phyloP scores from a whole-genome alignment of 2,888 invertebrate genomes.

The Drosophila glabriapex region DNA sequence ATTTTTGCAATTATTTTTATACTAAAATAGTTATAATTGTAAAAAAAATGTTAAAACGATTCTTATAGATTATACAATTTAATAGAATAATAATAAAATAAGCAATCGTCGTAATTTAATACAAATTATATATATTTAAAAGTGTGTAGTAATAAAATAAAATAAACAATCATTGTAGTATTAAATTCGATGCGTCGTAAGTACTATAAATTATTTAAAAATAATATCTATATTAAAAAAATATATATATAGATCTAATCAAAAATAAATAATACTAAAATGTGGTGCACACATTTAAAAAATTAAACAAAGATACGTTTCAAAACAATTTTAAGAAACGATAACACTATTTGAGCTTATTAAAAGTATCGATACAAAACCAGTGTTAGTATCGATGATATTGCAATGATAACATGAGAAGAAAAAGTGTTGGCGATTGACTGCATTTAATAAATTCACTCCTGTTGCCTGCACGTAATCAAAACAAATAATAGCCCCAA shows the following conservation, averaged over 20 bases:
- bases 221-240: background rate
- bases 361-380: slow-evolving; percentile 25
- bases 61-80: background rate
- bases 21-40: background rate
- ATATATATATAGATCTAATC: background rate
- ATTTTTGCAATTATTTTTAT: background rate
- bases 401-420: slow-evolving; percentile 21
- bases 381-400: slow-evolving; percentile 17
- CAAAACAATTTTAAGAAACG: background rate
- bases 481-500: slow-evolving; percentile 34
- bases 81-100: background rate
- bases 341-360: background rate
- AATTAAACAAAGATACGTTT: background rate
- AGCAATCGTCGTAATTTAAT: background rate
- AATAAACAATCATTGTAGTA: background rate
- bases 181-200: background rate
- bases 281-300: background rate
- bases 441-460: slow-evolving; percentile 36
- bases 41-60: background rate
- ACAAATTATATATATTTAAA: background rate
- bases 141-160: background rate
- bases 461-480: slow-evolving; percentile 15
- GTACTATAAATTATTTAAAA: background rate
- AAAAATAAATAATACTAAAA: background rate
- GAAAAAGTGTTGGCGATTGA: slow-evolving; percentile 52